Evolutionary conservation across 2,888 invertebrate species (phyloP).

Genomic region (Limenitis camilla): DNA sequence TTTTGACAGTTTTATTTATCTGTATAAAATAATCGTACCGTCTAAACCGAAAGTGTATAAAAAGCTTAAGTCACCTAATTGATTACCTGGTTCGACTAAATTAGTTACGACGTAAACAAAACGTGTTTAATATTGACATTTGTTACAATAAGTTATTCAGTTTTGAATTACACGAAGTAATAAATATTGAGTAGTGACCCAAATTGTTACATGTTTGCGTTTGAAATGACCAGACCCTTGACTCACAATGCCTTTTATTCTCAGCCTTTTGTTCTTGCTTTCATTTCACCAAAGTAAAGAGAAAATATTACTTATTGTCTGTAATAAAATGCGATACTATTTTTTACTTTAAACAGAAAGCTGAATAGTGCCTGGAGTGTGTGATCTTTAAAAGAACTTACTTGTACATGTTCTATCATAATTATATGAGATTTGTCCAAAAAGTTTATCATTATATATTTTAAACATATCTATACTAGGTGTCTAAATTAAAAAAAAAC

Average conservation of each 20-base stretch:
- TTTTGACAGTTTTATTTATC: no score
- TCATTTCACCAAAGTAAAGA: neutral
- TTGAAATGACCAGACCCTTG: conserved; percentile 15
- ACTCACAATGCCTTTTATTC: conserved; percentile 13
- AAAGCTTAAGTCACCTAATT: neutral
- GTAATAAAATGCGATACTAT: no score
- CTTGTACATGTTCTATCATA: no score
- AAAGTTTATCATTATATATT: no score
- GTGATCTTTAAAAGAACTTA: no score
- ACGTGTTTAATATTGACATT: neutral
- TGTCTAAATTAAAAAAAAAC: no score
- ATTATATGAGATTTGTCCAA: no score
- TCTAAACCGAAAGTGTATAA: neutral
- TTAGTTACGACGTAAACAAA: neutral
- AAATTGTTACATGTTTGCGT: conserved; percentile 19
- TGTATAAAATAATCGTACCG: neutral
- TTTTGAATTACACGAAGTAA: conserved; percentile 4
- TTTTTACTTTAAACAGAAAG: no score
- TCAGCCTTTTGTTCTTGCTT: conserved; percentile 1
- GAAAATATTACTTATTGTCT: neutral
- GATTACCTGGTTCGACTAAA: neutral
- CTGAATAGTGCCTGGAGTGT: no score
- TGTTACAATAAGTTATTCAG: conserved; percentile 14
- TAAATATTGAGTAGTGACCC: conserved; percentile 9
- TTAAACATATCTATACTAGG: no score